Percentiles rank a stretch among this genome's conserved stretches.
Conservation (phyloP, 2,888 invertebrate genomes). For the Ennomos fuscantarius region DNA sequence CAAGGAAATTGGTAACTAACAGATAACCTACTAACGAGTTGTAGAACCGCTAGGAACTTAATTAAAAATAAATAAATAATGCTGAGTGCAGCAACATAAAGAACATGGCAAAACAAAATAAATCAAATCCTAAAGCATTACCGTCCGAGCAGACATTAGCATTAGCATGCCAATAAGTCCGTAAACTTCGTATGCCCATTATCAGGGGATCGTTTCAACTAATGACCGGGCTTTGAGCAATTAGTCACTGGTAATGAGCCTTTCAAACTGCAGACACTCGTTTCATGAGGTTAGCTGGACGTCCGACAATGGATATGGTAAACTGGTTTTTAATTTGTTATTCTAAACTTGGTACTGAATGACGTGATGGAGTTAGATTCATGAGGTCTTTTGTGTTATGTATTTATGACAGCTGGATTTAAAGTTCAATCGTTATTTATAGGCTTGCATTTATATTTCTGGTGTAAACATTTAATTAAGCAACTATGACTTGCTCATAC, state of each 20-base stretch:
- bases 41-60: constrained; percentile 2
- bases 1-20: no score
- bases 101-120: constrained; percentile 11
- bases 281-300: constrained; percentile 6
- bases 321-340: neutral
- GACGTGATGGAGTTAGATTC: neutral
- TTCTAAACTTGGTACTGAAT: neutral
- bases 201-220: constrained; percentile 45
- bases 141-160: constrained; percentile 38
- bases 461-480: no score
- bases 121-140: constrained; percentile 6
- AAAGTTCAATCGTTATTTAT: no score
- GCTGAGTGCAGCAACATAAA: neutral
- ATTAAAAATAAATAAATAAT: neutral
- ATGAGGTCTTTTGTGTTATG: neutral
- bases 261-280: constrained; percentile 25
- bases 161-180: constrained; percentile 50
- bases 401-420: no score
- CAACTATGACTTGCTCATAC: no score
- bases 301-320: constrained; percentile 9
- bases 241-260: constrained; percentile 47
- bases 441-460: no score
- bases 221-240: constrained; percentile 52
- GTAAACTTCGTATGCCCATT: constrained; percentile 34
- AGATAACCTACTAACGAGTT: neutral